Percentiles rank a stretch among this genome's conserved stretches.
phyloP scores from a whole-genome alignment of 2,888 invertebrate species.

The Heliconius ethilla region DNA sequence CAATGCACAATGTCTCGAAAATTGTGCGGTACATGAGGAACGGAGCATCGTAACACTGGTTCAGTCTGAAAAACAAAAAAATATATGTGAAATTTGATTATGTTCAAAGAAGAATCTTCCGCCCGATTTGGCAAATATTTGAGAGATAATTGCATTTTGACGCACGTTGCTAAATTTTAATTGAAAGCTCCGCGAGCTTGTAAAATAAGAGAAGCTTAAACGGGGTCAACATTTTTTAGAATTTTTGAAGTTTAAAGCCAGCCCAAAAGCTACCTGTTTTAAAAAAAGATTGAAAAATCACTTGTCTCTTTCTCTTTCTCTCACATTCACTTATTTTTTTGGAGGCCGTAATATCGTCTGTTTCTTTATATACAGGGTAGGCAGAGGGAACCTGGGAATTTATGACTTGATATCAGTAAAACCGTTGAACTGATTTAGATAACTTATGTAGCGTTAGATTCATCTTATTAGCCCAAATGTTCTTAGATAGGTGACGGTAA shows the following conservation, averaged over 20 bases:
- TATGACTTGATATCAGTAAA: too few species aligned
- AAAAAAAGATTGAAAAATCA: neutral
- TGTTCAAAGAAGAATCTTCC: neutral
- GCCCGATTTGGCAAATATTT: neutral
- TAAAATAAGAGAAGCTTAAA: conserved; percentile 22
- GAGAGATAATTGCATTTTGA: conserved; percentile 15
- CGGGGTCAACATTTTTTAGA: conserved; percentile 24
- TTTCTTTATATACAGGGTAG: neutral
- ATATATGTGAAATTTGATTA: neutral
- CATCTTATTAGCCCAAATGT: too few species aligned
- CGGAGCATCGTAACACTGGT: neutral
- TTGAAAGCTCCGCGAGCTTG: conserved; percentile 25
- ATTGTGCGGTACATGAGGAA: neutral
- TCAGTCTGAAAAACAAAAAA: neutral
- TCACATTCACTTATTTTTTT: neutral
- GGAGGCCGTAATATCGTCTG: neutral
- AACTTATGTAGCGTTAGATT: too few species aligned
- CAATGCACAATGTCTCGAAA: neutral
- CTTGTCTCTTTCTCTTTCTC: neutral
- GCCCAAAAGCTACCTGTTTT: neutral
- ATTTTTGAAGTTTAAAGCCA: neutral
- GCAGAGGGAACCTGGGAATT: too few species aligned
- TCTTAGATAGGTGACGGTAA: too few species aligned
- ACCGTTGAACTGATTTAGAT: too few species aligned
- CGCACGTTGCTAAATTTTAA: conserved; percentile 21